Conservation (phyloP, 2,113 vertebrate genomes). For the Pelvicachromis taeniatus region DNA sequence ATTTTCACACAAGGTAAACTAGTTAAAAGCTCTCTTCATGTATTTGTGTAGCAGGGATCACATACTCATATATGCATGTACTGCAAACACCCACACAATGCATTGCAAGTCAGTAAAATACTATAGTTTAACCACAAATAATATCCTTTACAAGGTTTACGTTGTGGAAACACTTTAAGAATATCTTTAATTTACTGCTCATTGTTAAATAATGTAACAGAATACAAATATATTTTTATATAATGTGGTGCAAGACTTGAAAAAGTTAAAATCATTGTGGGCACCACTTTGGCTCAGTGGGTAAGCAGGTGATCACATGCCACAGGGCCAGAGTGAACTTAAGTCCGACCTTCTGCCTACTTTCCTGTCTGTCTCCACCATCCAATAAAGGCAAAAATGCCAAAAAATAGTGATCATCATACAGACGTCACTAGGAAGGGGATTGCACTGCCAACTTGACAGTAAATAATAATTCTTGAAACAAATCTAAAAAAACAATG, state of each 20-base stretch:
- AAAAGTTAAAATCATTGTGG: background rate
- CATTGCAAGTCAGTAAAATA: background rate
- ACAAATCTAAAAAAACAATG: background rate
- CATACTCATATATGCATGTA: background rate
- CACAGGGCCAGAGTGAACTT: background rate
- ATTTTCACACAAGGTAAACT: slow-evolving; percentile 88
- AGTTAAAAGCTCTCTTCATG: background rate
- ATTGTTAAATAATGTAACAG: background rate
- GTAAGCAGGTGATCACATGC: background rate
- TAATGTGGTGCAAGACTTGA: background rate
- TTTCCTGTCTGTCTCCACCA: background rate
- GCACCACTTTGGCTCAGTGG: background rate
- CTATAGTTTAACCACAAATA: background rate
- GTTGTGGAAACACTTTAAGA: background rate
- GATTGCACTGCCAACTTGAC: too few relatives aligned
- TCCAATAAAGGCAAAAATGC: background rate
- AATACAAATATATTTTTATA: background rate
- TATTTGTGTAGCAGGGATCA: background rate
- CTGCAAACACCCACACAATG: background rate
- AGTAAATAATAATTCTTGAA: background rate
- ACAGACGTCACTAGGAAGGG: too few relatives aligned
- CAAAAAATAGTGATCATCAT: background rate
- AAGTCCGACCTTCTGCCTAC: background rate
- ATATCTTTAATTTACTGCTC: background rate
- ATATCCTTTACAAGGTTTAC: background rate